Evolutionary conservation across 2,888 invertebrate genomes (phyloP).

Genomic region (Platerodrilus igneus): DNA sequence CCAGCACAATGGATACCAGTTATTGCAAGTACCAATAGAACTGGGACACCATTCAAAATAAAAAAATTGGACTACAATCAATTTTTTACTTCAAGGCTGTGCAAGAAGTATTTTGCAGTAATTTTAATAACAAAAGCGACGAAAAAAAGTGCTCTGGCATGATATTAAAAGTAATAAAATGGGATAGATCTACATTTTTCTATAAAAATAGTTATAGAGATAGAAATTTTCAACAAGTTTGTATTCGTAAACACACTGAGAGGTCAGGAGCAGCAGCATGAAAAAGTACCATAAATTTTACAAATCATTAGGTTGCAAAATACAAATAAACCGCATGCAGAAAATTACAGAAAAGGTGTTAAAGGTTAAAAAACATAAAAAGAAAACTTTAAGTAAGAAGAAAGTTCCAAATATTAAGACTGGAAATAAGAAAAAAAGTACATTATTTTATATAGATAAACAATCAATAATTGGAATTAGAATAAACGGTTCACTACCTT

Average conservation of each 20-base stretch:
- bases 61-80: conserved; percentile 1
- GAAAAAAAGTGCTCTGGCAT: not conserved
- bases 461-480: no score
- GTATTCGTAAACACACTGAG: no score
- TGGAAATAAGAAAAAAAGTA: no score
- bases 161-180: not conserved
- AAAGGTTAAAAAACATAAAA: no score
- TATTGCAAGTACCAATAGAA: not conserved
- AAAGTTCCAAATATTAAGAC: not conserved
- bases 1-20: conserved; percentile 1
- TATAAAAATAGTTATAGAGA: no score
- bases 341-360: no score
- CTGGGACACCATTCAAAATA: not conserved
- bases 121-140: not conserved
- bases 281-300: conserved; percentile 1
- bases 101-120: not conserved
- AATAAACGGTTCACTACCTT: no score
- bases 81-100: not conserved
- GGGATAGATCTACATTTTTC: not conserved
- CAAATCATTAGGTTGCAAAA: no score
- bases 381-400: not conserved
- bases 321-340: no score
- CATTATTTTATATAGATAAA: no score
- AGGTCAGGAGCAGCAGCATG: no score
- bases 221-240: not conserved